Evolutionary conservation across 2,797 vertebrate species (phyloP).

Genomic region (Macrochelys suwanniensis): DNA sequence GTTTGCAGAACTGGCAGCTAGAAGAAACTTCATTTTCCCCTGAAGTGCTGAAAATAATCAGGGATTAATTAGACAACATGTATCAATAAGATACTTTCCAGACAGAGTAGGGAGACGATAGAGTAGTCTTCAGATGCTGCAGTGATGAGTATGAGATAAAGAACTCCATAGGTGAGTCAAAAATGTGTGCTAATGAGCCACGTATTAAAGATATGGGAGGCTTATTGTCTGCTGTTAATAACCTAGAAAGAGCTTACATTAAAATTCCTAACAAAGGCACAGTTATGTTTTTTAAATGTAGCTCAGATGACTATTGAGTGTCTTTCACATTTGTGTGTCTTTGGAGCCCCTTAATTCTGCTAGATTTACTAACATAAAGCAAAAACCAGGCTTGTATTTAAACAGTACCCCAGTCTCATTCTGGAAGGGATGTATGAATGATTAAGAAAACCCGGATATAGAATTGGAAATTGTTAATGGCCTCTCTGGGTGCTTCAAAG

Average conservation of each 20-base stretch:
- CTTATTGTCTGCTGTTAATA: neutral
- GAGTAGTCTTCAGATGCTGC: neutral
- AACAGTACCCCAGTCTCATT: neutral
- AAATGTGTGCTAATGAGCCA: constrained; percentile 21
- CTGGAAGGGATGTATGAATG: neutral
- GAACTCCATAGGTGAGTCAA: accelerated
- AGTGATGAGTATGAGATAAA: neutral
- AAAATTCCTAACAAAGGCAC: neutral
- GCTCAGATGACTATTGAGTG: accelerated
- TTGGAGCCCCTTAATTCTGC: neutral
- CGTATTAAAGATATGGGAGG: neutral
- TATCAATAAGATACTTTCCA: neutral
- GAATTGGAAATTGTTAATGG: constrained; percentile 25
- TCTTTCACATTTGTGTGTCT: neutral
- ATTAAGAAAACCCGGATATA: neutral
- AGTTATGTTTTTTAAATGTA: neutral
- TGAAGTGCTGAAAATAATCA: neutral
- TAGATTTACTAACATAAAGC: constrained; percentile 9
- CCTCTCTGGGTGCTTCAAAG: constrained; percentile 24
- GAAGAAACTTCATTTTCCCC: accelerated
- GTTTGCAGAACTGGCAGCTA: neutral
- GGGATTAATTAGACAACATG: accelerated
- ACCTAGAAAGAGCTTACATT: neutral
- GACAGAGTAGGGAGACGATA: neutral
- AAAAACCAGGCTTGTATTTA: neutral